Evolutionary conservation across 2,888 invertebrate genomes (phyloP).

Genomic region (Plusia festucae): DNA sequence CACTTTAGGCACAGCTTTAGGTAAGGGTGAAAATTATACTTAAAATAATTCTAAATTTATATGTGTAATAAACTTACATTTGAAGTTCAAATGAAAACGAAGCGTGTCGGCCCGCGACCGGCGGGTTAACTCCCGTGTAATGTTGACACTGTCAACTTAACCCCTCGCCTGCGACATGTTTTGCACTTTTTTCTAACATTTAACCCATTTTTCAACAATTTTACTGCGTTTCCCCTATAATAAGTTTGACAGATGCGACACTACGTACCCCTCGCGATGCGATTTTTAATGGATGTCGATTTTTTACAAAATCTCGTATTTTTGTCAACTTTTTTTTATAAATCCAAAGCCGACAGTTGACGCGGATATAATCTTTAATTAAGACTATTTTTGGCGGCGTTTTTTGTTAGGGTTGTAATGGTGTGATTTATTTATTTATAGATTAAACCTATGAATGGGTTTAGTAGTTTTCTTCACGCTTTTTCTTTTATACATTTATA

Average conservation of each 20-base stretch:
- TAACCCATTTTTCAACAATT: slow-evolving; percentile 88
- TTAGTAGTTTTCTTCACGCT: slow-evolving; percentile 15
- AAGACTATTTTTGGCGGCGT: slow-evolving; percentile 81
- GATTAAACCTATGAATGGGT: slow-evolving; percentile 50
- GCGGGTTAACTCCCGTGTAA: slow-evolving; percentile 74
- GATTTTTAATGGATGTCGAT: slow-evolving; percentile 86
- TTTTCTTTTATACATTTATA: too few species aligned
- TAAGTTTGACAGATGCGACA: slow-evolving; percentile 82
- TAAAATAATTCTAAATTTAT: slow-evolving; percentile 14
- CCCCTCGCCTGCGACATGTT: slow-evolving; percentile 75
- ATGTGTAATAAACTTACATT: slow-evolving; percentile 31
- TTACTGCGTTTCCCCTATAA: slow-evolving; percentile 76
- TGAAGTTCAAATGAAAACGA: slow-evolving; percentile 59
- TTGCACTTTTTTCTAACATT: slow-evolving; percentile 81
- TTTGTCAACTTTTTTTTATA: slow-evolving; percentile 76
- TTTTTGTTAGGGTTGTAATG: slow-evolving; percentile 72
- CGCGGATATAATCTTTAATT: slow-evolving; percentile 89
- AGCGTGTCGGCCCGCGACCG: slow-evolving; percentile 67
- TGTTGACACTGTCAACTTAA: slow-evolving; percentile 68
- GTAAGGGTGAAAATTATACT: background rate
- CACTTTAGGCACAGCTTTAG: background rate
- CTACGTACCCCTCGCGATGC: slow-evolving; percentile 74
- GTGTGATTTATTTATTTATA: slow-evolving; percentile 84
- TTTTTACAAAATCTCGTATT: slow-evolving; percentile 73
- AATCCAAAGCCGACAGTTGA: slow-evolving; percentile 88